Base-by-base conservation (phyloP, 2,797 vertebrate genomes). In the Xenopus petersii region DNA sequence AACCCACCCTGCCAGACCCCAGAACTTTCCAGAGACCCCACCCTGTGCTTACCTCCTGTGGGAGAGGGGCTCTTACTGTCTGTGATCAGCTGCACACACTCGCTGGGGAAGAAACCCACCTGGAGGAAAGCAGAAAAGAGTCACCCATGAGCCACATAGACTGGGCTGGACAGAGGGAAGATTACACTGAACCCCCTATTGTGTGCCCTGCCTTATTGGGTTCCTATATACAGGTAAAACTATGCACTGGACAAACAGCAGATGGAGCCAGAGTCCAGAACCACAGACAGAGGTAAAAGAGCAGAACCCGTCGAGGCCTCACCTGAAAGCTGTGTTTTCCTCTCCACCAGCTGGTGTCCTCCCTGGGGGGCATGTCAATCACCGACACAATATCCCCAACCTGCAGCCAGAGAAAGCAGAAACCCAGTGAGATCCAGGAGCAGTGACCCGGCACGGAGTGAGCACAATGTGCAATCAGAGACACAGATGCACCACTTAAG, bases 341-440 rank as follows among this genome's bases (percentile, higher is more conserved):
- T 76, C 93, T 88, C 93, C 93, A 94, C 93, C 93, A 94, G 75
- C 89, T 93, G 73, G 90, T 89, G 76, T 94, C 93, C 64, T 93
- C 92, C 46, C 91, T 88, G 54, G 92, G 90, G 0, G 93, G 93
- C 92, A 94, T 94, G 81, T 94, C 93, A 0, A 94, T 93, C 65
- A 94, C 92, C 0, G 93, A 94, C 73, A 94, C 86, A 46, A 94
- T 93, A 80, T 94, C 91, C 62, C 93, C 93, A 24, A 94, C 93
- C 93, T 94, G 80, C 42, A 63, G 64, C 69, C 51, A 42, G 67
- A 67, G 73, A 66, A 67, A 81, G 77, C 75, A 79, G 79, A 79
- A 68, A 80, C 74, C 62, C 59, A 66, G 49, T 51, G 26, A 30
- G 26, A 30, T 30, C 26, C 26, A 30, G 4, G 26, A 30, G 26